Base-by-base conservation (phyloP, 2,888 invertebrate genomes). In the Lomographa bimaculata region DNA sequence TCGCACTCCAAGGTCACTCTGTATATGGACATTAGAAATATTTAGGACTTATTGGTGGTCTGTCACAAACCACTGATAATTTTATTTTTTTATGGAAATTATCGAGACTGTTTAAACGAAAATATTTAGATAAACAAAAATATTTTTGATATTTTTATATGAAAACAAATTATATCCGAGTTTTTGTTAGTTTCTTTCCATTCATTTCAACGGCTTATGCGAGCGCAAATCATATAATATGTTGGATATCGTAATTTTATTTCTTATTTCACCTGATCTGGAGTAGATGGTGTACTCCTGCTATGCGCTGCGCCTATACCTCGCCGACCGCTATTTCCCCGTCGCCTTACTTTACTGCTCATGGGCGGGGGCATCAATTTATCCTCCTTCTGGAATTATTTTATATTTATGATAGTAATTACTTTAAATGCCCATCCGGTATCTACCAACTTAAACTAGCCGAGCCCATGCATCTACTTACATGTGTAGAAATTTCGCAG, bases 361-460 rank as follows among this genome's bases (percentile, higher is more conserved):
- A 93, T 94, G 0, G 95, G 95, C 3, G 95, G 95, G 5, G 94
- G 95, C 94, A 95, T 95, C 48, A 91, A 63, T 50, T 91, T 90
- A 28, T 90, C 83, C 14, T 91, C 91, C 54, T 90, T 91, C 91
- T 92, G 70, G 8, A 77, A 64, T 23, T 12, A 17, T 29, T n/a
- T 16, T 12, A 9, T 10, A 34, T 17, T 25, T 14, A 23, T 10
- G 9, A 33, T 33, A 10, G 9, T 19, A 19, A 7, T 7, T 7
- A 14, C 14, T 14, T 14, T 14, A n/a, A n/a, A n/a, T 14, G 9
- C 23, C 5, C 14, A 26, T 5, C 8, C n/a, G n/a, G n/a, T n/a
- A n/a, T 14, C 14, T 14, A 14, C 14, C 14, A n/a, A n/a, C n/a
- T n/a, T n/a, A n/a, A 17, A n/a, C 16, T 7, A 29, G 6, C 19